Conservation (phyloP, 2,797 vertebrate genomes). For the Acipenser oxyrinchus region DNA sequence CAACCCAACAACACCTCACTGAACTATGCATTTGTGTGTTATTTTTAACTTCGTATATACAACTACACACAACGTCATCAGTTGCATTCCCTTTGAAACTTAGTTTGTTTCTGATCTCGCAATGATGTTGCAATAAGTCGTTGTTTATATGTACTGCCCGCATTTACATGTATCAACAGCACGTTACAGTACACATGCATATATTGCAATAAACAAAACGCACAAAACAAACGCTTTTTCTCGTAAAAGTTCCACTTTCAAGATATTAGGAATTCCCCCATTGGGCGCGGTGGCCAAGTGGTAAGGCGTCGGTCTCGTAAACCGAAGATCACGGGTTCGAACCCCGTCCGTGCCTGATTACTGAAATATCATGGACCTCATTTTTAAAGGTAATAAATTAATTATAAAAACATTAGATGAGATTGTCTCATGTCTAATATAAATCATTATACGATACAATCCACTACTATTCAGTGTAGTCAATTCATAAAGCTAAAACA, state of each 20-base stretch:
- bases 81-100: too few species aligned
- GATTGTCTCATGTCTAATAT: too few species aligned
- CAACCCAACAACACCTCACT: too few species aligned
- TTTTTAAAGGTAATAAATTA: slow-evolving; percentile 19
- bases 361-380: background rate
- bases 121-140: too few species aligned
- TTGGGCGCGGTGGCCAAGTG: slow-evolving; percentile 60
- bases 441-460: too few species aligned
- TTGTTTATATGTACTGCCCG: slow-evolving; percentile 21
- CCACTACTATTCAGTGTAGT: too few species aligned
- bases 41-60: too few species aligned
- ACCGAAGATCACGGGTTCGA: slow-evolving; percentile 87
- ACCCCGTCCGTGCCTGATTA: slow-evolving; percentile 76
- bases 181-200: background rate
- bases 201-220: background rate
- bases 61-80: too few species aligned
- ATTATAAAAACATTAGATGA: background rate
- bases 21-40: too few species aligned
- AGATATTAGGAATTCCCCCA: slow-evolving; percentile 11
- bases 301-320: slow-evolving; percentile 67
- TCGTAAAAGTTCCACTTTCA: background rate
- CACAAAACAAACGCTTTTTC: too few species aligned
- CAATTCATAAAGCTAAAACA: too few species aligned
- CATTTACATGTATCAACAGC: slow-evolving; percentile 2
- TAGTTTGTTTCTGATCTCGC: too few species aligned